A percentile compares a stretch with the other conserved stretches of the same genome.
phyloP scores from a whole-genome alignment of 1,140 invertebrate species.

The Cylas formicarius region DNA sequence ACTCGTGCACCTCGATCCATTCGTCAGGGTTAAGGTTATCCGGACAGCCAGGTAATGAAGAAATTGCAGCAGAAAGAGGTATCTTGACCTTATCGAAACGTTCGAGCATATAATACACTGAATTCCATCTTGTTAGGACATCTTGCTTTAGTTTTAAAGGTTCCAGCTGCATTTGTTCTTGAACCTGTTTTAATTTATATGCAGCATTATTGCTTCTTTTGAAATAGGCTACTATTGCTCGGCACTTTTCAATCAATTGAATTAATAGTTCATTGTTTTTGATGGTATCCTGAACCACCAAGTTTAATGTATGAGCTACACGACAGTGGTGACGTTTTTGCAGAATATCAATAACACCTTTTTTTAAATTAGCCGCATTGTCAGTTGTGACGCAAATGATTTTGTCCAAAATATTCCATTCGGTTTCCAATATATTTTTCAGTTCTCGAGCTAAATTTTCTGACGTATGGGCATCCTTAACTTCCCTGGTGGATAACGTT shows the following conservation, averaged over 20 bases:
- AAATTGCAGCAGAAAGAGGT: no score
- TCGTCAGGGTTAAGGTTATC: no score
- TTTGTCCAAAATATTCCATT: slow-evolving; percentile 9
- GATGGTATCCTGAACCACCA: slow-evolving; percentile 9
- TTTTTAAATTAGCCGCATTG: slow-evolving; percentile 12
- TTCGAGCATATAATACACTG: slow-evolving; percentile 6
- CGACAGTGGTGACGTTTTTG: neutral
- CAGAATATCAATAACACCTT: no score
- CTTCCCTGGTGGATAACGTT: no score
- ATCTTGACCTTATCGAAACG: neutral
- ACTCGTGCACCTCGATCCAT: no score
- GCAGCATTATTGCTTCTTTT: slow-evolving; percentile 9
- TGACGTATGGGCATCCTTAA: no score
- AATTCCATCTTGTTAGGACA: slow-evolving; percentile 10
- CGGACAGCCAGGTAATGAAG: no score
- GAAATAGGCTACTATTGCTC: slow-evolving; percentile 9
- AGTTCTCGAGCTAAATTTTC: no score
- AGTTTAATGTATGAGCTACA: slow-evolving; percentile 14
- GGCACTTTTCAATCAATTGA: slow-evolving; percentile 6
- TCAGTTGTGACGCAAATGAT: slow-evolving; percentile 8
- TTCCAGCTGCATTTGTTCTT: slow-evolving; percentile 6
- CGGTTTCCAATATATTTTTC: no score
- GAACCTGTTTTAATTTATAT: slow-evolving; percentile 6
- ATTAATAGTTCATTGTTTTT: slow-evolving; percentile 3
- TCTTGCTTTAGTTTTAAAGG: slow-evolving; percentile 10